Conservation (phyloP, 2,797 vertebrate species). For the Eurystomus glaucurus region DNA sequence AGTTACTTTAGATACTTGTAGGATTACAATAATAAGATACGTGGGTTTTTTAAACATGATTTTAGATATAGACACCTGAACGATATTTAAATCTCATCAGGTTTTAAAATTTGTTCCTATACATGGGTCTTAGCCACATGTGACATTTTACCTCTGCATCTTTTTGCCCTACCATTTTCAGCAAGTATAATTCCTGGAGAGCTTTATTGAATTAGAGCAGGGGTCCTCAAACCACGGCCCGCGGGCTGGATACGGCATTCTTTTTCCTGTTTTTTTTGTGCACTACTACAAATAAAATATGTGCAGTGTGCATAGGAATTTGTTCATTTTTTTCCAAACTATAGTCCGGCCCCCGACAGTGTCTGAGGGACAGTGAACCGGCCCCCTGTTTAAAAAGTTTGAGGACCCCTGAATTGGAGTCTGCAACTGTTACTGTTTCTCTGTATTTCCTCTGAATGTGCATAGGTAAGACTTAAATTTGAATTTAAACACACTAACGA, state of each 20-base stretch:
- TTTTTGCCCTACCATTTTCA: not conserved
- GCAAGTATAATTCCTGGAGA: not conserved
- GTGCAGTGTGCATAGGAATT: too few relatives aligned
- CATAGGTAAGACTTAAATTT: not conserved
- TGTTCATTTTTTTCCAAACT: too few relatives aligned
- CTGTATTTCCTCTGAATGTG: not conserved
- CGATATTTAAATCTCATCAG: not conserved
- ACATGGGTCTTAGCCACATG: not conserved
- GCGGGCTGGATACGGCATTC: too few relatives aligned
- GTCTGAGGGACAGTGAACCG: too few relatives aligned
- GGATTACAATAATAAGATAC: not conserved
- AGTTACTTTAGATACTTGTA: not conserved
- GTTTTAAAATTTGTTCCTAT: not conserved
- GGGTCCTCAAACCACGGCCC: too few relatives aligned
- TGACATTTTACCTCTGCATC: not conserved
- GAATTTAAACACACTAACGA: not conserved
- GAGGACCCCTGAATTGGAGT: not conserved
- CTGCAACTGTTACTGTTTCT: not conserved
- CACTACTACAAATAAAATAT: too few relatives aligned
- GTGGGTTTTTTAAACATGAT: accelerated
- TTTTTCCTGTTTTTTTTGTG: too few relatives aligned
- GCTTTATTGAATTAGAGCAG: not conserved
- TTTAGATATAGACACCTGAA: not conserved
- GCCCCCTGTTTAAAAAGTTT: too few relatives aligned
- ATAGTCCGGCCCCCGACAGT: too few relatives aligned